Base-by-base conservation (phyloP, 1,140 invertebrate genomes). In the Micrasema minimum region DNA sequence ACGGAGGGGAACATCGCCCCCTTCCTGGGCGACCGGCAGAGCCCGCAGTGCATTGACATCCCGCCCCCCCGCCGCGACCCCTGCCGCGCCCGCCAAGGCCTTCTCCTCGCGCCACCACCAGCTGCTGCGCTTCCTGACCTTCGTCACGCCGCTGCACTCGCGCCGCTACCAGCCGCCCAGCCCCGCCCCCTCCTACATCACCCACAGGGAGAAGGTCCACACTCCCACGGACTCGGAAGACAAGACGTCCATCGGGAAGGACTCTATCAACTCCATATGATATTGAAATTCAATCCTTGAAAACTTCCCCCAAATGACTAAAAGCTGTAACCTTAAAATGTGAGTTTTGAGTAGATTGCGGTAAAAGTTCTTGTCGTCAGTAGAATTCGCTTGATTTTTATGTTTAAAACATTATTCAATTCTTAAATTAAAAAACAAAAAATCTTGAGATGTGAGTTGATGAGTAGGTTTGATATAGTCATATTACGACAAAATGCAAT, bases 31-130 rank as follows among this genome's bases (percentile, higher is more conserved):
- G 82, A 83, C 76, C 57, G 76, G 0, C 78, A 80, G 64, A 79
- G 76, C 75, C 77, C 78, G 31, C 77, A 80, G 53, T 82, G 81
- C 67, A 79, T 84, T 67, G 83, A 84, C 78, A 75, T 83, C 69
- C 83, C 82, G 43, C 77, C 81, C 31, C 16, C 53, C 48, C 62
- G 3, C 53, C 74, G 9, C 69, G 76, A 12, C n/a, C n/a, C n/a
- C n/a, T n/a, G n/a, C n/a, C n/a, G 6, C 16, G 12, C 51, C 78
- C 26, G 23, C 18, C 18, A 74, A 71, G 50, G 31, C 46, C 37
- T 26, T 14, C 16, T 35, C 61, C 12, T 38, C 62, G 0, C 67
- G 78, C 0, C 79, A 80, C 76, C 67, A 76, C 61, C 77, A 80
- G 71, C 77, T 85, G 69, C 77, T 84, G 43, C 64, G 74, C 5